A percentile compares a stretch with the other conserved stretches of the same genome.
phyloP scores from a whole-genome alignment of 2,797 vertebrate species.

The Netta rufina region DNA sequence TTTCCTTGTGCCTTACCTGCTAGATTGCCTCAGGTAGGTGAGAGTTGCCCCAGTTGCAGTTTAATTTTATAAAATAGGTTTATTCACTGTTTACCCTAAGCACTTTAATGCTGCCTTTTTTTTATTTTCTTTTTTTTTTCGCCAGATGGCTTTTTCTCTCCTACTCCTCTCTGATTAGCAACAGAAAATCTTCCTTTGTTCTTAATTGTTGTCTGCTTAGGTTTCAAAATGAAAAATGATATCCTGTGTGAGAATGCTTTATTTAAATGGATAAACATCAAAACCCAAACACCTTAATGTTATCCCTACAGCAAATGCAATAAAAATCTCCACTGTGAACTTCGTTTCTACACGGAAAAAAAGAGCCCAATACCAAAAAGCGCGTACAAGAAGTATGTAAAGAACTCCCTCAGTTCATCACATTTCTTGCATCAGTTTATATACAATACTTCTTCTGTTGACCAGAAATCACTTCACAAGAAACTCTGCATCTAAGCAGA shows the following conservation, averaged over 20 bases:
- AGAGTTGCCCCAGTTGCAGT: too few species aligned
- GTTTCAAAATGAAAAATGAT: neutral
- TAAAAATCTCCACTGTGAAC: neutral
- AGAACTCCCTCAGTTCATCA: neutral
- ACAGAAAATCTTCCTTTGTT: neutral
- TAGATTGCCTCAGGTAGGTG: fast-evolving
- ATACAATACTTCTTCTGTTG: too few species aligned
- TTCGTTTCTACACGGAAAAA: neutral
- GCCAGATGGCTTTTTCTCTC: neutral
- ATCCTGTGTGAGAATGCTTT: neutral
- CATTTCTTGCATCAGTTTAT: fast-evolving
- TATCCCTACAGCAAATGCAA: neutral
- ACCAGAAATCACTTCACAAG: neutral
- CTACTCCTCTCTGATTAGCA: neutral
- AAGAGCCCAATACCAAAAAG: neutral
- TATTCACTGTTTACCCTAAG: fast-evolving
- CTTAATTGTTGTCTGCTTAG: neutral
- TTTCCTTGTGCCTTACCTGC: neutral
- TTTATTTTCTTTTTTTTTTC: neutral
- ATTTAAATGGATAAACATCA: neutral
- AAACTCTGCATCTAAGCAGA: neutral
- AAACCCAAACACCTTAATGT: neutral
- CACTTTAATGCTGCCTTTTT: neutral
- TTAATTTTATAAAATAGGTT: neutral
- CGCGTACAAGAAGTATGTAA: neutral